Conservation (phyloP, 2,888 invertebrate genomes). For the Tetrapedia diversipes region DNA sequence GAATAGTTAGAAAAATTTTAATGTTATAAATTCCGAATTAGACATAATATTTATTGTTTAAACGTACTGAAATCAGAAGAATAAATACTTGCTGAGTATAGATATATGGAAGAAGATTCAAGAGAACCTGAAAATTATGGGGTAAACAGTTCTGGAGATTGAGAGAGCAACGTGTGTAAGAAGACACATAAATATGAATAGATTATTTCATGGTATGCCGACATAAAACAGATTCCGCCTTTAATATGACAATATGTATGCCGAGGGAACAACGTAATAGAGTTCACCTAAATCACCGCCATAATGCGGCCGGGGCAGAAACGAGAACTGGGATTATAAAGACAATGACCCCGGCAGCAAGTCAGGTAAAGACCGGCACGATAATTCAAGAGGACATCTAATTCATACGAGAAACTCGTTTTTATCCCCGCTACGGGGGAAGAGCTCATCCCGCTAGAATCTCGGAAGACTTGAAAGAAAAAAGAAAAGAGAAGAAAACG, state of each 20-base stretch:
- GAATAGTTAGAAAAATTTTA: too few species aligned
- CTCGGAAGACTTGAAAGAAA: too few species aligned
- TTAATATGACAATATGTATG: constrained; percentile 61
- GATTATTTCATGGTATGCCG: constrained; percentile 21
- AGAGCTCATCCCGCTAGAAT: constrained; percentile 15
- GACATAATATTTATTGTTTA: too few species aligned
- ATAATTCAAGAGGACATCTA: constrained; percentile 54
- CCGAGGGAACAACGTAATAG: constrained; percentile 33
- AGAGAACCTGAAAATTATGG: background rate
- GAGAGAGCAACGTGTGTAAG: background rate
- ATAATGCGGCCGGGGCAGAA: constrained; percentile 41
- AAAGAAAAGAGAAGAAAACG: background rate
- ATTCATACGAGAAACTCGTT: constrained; percentile 57
- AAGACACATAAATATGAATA: constrained; percentile 12
- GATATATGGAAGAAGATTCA: too few species aligned
- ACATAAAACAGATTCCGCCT: constrained; percentile 32
- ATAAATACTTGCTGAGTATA: too few species aligned
- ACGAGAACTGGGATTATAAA: constrained; percentile 56
- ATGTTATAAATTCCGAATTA: too few species aligned
- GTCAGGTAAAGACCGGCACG: constrained; percentile 31
- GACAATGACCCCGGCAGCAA: constrained; percentile 50
- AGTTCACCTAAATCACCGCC: constrained; percentile 54
- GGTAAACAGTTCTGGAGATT: background rate
- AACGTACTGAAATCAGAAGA: too few species aligned
- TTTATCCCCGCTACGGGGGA: constrained; percentile 26